These are phyloP conservation scores for Lypha dubia DNA, from an alignment of 2,888 invertebrate genomes.

Conservation along the genomic window DNA sequence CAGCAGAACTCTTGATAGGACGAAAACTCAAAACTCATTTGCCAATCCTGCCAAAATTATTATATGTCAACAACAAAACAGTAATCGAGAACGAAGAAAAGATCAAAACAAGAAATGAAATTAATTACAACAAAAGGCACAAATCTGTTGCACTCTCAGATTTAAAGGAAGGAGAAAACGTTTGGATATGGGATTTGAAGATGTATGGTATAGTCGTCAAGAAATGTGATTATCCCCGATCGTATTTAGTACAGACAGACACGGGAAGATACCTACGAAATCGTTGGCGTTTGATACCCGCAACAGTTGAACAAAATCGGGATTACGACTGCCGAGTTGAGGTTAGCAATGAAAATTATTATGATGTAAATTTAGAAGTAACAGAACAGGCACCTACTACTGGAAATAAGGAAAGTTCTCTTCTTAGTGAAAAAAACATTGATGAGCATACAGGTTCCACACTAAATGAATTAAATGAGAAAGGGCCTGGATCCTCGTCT, in stretches of 20 bases:
- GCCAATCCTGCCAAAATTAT: constrained; percentile 27
- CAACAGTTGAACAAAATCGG: background rate
- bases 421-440: background rate
- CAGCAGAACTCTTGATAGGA: constrained; percentile 38
- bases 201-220: no score
- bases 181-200: no score
- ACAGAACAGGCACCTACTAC: background rate
- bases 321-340: constrained; percentile 16
- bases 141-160: no score
- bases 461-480: no score
- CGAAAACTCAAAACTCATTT: constrained; percentile 31
- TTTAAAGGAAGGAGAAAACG: no score
- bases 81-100: background rate
- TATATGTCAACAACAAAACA: no score
- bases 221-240: no score
- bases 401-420: background rate
- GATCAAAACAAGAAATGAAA: constrained; percentile 18
- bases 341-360: background rate
- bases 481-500: no score
- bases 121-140: constrained; percentile 29
- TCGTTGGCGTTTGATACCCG: constrained; percentile 32
- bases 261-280: constrained; percentile 27
- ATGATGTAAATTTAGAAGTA: background rate
- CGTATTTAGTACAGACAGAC: constrained; percentile 5
- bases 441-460: background rate